Evolutionary conservation across 2,888 invertebrate genomes (phyloP).

Genomic region (Eristalis intricaria): DNA sequence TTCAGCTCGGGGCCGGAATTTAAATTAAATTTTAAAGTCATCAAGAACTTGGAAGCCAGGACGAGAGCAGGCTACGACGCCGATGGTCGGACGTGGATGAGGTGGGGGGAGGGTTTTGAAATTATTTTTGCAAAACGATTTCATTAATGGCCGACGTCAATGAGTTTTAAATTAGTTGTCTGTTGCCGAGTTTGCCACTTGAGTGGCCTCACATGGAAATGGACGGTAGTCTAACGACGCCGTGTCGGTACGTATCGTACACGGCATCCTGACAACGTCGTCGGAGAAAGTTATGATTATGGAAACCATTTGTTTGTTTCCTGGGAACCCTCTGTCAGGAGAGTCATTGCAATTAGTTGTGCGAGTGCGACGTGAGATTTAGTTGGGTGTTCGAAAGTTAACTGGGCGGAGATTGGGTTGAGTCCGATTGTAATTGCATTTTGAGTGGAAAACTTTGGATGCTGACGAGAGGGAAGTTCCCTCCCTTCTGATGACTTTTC

Average conservation of each 20-base stretch:
- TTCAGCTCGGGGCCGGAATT: slow-evolving; percentile 7
- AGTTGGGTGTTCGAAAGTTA: background rate
- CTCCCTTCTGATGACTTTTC: too few species aligned
- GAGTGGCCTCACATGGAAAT: background rate
- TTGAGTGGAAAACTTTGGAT: too few species aligned
- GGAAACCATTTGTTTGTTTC: background rate
- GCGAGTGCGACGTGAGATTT: background rate
- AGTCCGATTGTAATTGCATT: background rate
- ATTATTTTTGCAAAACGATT: slow-evolving; percentile 23
- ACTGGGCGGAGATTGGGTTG: background rate
- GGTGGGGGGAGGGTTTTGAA: background rate
- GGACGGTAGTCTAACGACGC: background rate
- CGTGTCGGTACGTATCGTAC: background rate
- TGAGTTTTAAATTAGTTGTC: slow-evolving; percentile 25
- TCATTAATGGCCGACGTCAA: slow-evolving; percentile 23
- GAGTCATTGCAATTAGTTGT: background rate
- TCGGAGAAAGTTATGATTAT: background rate
- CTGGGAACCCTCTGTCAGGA: background rate
- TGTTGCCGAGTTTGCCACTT: background rate
- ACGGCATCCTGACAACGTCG: background rate
- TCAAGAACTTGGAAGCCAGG: background rate
- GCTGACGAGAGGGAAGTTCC: too few species aligned
- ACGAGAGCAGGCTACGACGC: background rate
- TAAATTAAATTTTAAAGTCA: slow-evolving; percentile 43
- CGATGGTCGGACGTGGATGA: background rate